Evolutionary conservation across 2,797 vertebrate species (phyloP), one percentile per base, ranked within the genome.

Genomic region (Basileuterus tristriatus): DNA sequence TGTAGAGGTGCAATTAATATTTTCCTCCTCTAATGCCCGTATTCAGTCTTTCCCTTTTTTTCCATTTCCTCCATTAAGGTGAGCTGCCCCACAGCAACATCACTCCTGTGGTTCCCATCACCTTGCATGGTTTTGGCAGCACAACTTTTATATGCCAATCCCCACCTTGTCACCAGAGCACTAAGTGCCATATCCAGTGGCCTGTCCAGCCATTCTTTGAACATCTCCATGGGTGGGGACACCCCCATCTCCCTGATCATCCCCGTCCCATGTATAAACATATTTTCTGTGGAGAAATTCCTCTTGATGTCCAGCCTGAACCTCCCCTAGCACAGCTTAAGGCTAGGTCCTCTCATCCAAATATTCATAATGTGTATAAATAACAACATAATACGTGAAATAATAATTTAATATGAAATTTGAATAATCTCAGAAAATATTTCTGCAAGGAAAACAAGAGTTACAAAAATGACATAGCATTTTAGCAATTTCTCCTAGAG

Each of bases 161-260:
- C 27, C 11, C 39, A 32, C 27, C 18, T 22, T 12, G 8, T n/a
- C 56, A 53, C 15, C 63, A 37, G n/a, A 37, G 41, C 17, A 16
- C 24, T 50, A 32, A 43, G 17, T 52, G 27, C 15, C 46, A 44
- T 1, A 0, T 44, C 32, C 37, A 43, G 8, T 49, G 36, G 6
- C 36, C 41, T 12, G 16, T 60, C 55, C 65, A 36, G 46, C 11
- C 32, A 26, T 52, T 60, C 37, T 32, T 21, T 44, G 27, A 11
- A 27, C 14, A 26, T 9, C 11, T 55, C 17, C 12, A 39, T 15
- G 30, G 17, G 4, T 46, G 23, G 8, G 24, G 6, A 26, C 16
- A 34, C 39, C 20, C n/a, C 7, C 19, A 29, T 8, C 8, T 10
- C 12, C 46, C 39, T 44, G 39, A 29, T 19, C 39, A 76, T 20